Evolutionary conservation across 2,113 vertebrate species (phyloP), one percentile per base, ranked within the genome.

Genomic region (Herpetotheres cachinnans): DNA sequence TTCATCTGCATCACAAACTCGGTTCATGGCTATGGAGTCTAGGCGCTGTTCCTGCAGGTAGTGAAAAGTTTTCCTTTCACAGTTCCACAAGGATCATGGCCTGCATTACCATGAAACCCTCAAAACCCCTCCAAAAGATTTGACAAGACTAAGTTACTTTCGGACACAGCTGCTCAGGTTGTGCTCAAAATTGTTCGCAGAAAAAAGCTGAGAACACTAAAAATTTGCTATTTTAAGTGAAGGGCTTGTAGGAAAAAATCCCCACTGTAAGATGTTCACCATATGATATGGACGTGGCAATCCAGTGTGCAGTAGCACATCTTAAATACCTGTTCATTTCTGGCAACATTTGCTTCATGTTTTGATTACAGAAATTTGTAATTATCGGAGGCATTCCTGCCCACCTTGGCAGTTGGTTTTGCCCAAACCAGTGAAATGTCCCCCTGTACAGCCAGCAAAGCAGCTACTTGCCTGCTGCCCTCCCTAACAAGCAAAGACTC

Each of bases 201-300:
- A 42, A 42, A 42, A 42, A 12, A 42, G 42, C 42, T 42, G 42
- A 42, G 42, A 42, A 42, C 42, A 14, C 42, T 42, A 34, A 25
- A 72, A 16, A 40, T 2, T 18, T 12, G 19, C 1, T 7, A 36
- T 27, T 62, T 55, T 10, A 86, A 84, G 16, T 26, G 21, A 73
- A 77, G 5, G 27, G 3, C 22, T 40, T 30, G 11, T 9, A 70
- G 58, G 16, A 47, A 62, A 49, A 25, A 10, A 9, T 42, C 42
- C 42, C 3, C 13, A 7, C 16, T 20, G 4, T 20, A 38, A 55
- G 16, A 16, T 10, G 6, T 16, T 66, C 27, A 12, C 15, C 7
- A 3, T 16, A 21, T 30, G 36, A 24, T 15, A 27, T 0, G 1
- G 38, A 47, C 13, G 12, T 2, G 7, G 22, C 66, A 7, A 67